Conservation (phyloP, 2,797 vertebrate genomes). For the Poeciliopsis turneri region DNA sequence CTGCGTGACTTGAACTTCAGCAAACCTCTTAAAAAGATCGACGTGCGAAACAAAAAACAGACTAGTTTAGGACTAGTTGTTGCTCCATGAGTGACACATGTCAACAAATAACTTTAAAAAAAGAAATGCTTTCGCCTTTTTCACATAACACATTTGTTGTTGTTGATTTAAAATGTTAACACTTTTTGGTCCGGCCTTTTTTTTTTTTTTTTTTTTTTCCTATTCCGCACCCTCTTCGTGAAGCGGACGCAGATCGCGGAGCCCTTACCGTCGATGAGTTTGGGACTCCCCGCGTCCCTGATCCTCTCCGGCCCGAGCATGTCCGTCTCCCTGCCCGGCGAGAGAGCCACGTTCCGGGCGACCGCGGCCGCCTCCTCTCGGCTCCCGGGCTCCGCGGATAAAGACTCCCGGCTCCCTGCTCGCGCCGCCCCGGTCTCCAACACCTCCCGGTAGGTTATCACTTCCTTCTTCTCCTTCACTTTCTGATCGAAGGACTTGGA, state of each 20-base stretch:
- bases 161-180: neutral
- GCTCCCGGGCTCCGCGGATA: slow-evolving; percentile 83
- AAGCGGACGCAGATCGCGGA: slow-evolving; percentile 5
- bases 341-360: slow-evolving; percentile 85
- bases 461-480: slow-evolving; percentile 98
- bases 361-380: slow-evolving; percentile 83
- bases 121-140: neutral
- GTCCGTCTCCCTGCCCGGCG: slow-evolving; percentile 88
- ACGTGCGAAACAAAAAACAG: neutral
- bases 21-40: neutral
- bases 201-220: neutral
- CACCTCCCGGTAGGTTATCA: slow-evolving; percentile 96
- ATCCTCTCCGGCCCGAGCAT: slow-evolving; percentile 89
- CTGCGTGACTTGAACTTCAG: neutral
- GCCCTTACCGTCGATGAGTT: slow-evolving; percentile 90
- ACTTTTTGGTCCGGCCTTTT: neutral
- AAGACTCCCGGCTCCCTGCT: slow-evolving; percentile 83
- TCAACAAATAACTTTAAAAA: neutral
- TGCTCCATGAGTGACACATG: neutral
- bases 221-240: neutral
- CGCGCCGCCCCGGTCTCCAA: slow-evolving; percentile 90
- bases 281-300: slow-evolving; percentile 91
- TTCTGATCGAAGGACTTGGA: slow-evolving; percentile 99
- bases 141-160: neutral
- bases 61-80: neutral